Evolutionary conservation across 2,113 vertebrate species (phyloP).

Genomic region (Neotragus pygmaeus): DNA sequence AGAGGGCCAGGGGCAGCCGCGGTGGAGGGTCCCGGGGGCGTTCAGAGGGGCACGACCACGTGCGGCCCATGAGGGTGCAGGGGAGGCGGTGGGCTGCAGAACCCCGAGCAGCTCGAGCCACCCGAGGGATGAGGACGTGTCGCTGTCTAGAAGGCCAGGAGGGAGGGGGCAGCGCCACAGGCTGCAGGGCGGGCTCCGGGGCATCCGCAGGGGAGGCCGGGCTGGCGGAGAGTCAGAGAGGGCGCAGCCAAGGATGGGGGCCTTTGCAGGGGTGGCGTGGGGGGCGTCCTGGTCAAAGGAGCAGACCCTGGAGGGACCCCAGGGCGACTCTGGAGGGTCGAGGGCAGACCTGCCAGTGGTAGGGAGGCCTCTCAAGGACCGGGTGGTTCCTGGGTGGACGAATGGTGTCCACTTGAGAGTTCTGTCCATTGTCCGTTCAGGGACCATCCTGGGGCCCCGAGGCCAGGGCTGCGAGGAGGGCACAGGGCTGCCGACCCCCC

Average conservation of each 20-base stretch:
- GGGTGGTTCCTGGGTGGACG: neutral
- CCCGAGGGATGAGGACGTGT: neutral
- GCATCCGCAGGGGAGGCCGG: rapidly evolving
- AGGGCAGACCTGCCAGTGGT: neutral
- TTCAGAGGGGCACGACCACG: neutral
- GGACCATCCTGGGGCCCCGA: neutral
- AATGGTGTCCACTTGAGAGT: neutral
- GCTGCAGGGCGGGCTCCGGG: neutral
- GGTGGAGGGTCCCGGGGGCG: slow-evolving; percentile 40
- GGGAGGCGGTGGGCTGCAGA: neutral
- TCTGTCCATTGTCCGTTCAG: neutral
- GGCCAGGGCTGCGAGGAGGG: slow-evolving; percentile 37
- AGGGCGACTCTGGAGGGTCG: rapidly evolving
- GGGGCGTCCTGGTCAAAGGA: neutral
- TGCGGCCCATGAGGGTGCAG: neutral
- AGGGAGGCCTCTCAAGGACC: neutral
- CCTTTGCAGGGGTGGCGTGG: neutral
- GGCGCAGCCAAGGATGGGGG: rapidly evolving
- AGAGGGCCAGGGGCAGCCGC: slow-evolving; percentile 63
- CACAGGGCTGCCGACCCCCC: slow-evolving; percentile 8
- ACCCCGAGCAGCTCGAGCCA: neutral
- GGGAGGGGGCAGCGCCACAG: rapidly evolving
- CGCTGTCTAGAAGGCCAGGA: rapidly evolving
- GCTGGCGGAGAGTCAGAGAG: neutral
- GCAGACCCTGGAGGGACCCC: neutral